These are phyloP conservation scores for Acrobasis repandana DNA, from an alignment of 2,888 invertebrate genomes.

Conservation along the genomic window DNA sequence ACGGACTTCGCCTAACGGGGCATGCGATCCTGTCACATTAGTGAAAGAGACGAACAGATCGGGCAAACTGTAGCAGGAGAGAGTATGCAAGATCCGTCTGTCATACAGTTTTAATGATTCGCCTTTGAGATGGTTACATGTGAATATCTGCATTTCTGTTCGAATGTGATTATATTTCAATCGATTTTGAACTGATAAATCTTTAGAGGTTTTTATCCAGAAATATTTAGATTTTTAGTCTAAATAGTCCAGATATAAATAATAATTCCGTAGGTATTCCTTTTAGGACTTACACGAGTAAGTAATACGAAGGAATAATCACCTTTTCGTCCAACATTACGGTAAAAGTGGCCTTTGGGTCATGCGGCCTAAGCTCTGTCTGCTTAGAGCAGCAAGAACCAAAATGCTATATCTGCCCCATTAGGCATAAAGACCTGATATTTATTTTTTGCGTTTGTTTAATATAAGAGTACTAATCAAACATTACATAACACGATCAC, in stretches of 20 bases:
- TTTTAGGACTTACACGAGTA: no score
- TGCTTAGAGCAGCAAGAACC: no score
- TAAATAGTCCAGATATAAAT: not conserved
- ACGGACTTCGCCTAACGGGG: slow-evolving; percentile 69
- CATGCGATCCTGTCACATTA: slow-evolving; percentile 78
- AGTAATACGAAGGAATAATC: no score
- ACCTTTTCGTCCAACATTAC: no score
- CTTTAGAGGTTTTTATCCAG: not conserved
- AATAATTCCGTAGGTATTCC: no score
- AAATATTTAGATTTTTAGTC: not conserved
- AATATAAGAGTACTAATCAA: no score
- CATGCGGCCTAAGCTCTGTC: no score
- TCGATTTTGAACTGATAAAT: not conserved
- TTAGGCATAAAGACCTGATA: no score
- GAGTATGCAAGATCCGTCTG: slow-evolving; percentile 66
- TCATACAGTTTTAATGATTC: slow-evolving; percentile 76
- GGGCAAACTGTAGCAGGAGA: slow-evolving; percentile 73
- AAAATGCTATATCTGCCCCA: no score
- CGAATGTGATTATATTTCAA: slow-evolving; percentile 10
- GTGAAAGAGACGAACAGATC: slow-evolving; percentile 79
- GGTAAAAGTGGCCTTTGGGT: no score
- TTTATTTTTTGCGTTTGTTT: no score
- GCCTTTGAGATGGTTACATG: slow-evolving; percentile 23
- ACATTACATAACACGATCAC: no score
- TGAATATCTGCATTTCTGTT: slow-evolving; percentile 3